Evolutionary conservation across 2,113 vertebrate species (phyloP), one percentile per base, ranked within the genome.

Genomic region (Myiozetetes cayanensis): DNA sequence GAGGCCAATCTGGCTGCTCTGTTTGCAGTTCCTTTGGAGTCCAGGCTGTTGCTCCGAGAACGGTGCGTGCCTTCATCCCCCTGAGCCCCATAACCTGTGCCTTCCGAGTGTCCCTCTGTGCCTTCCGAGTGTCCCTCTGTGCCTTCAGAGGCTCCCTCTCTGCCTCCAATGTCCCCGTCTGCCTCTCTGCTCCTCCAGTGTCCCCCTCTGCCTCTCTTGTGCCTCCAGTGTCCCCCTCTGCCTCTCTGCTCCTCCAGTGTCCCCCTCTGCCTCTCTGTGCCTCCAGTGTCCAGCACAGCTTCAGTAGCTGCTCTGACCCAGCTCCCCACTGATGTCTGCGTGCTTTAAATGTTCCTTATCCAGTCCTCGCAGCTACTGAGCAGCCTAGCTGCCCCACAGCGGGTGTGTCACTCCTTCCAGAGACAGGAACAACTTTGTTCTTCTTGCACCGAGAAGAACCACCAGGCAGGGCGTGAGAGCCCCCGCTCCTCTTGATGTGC

Each of bases 401-500:
- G 17, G 2, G 1, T 8, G 6, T 12, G 65, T 20, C 1, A 19
- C 37, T 53, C 31, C 33, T 58, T 24, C 13, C 25, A 19, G 19
- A 50, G 23, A 12, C 14, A 41, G 24, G 11, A 50, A 17, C 21
- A 28, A 10, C 59, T 74, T 35, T 72, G 44, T 18, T 67, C 27
- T 56, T 8, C 70, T 5, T 1, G 10, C 12, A 49, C n/a, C n/a
- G 5, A 12, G 9, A 24, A 4, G 16, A 21, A 10, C 5, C n/a
- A 8, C 7, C 24, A 3, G 0, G 0, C 33, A n/a, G 7, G 10
- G n/a, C 1, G 6, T 1, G 2, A 47, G 12, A 43, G 15, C 7
- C 46, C 18, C n/a, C 5, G 0, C 25, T 18, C 22, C 10, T 68
- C 52, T 16, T 9, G 18, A 27, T 22, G 37, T 1, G 1, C 1